A percentile compares a stretch with the other conserved stretches of the same genome.
Evolutionary conservation across 2,113 vertebrate species (phyloP).

Genomic region (Triplophysa rosa): DNA sequence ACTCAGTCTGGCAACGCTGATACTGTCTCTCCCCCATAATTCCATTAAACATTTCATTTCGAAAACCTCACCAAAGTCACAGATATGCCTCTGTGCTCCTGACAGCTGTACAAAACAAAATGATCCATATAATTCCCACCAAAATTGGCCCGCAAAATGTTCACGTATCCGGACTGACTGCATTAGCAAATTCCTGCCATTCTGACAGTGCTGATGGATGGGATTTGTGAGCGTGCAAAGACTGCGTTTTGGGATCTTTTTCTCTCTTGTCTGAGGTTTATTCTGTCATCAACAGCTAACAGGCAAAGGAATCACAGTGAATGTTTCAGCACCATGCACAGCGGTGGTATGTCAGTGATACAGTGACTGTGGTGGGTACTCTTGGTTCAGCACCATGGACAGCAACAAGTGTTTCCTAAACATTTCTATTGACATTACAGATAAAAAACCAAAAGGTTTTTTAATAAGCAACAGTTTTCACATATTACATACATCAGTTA

Average conservation of each 20-base stretch:
- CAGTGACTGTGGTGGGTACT: background rate
- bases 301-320: too few species aligned
- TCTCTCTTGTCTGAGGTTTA: background rate
- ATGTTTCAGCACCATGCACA: background rate
- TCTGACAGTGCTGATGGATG: background rate
- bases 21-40: constrained; percentile 5
- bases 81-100: background rate
- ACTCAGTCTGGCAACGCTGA: constrained; percentile 22
- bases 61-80: constrained; percentile 19
- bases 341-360: background rate
- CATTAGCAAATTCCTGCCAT: background rate
- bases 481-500: too few species aligned
- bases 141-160: background rate
- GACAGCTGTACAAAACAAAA: constrained; percentile 9
- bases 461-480: too few species aligned
- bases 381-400: constrained; percentile 31
- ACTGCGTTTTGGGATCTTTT: background rate
- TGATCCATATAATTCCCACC: background rate
- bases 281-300: background rate
- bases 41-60: constrained; percentile 33
- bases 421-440: background rate
- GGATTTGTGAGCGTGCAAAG: background rate
- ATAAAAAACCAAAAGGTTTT: too few species aligned
- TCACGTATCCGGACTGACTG: background rate
- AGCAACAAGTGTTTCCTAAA: background rate